Conservation (phyloP, 2,888 invertebrate genomes). For the Xylota segnis region DNA sequence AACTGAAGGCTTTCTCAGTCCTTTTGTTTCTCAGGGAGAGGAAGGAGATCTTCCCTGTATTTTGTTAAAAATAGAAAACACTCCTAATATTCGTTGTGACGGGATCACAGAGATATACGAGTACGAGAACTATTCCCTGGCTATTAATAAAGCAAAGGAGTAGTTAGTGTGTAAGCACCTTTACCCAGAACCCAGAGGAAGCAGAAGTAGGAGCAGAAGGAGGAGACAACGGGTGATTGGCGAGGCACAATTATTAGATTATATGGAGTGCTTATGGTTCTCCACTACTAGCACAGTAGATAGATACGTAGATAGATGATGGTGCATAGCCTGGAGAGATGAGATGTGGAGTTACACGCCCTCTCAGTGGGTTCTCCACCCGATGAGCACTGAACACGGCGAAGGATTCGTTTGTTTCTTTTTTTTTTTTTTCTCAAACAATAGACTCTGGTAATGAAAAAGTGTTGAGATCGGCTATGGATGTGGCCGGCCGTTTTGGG, state of each 20-base stretch:
- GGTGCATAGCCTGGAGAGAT: conserved; percentile 54
- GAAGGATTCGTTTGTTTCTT: background rate
- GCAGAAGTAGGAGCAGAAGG: conserved; percentile 23
- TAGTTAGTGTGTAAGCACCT: conserved; percentile 67
- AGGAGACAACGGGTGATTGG: conserved; percentile 66
- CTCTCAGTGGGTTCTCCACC: conserved; percentile 30
- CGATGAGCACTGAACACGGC: background rate
- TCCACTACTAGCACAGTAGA: conserved; percentile 51
- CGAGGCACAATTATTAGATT: conserved; percentile 74
- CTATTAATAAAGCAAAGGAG: conserved; percentile 69
- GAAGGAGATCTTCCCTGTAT: conserved; percentile 24
- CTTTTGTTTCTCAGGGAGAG: conserved; percentile 37
- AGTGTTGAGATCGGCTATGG: conserved; percentile 57
- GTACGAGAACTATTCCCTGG: conserved; percentile 43
- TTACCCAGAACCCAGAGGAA: background rate
- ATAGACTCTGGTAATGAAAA: conserved; percentile 62
- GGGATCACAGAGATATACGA: conserved; percentile 67
- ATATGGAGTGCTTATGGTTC: conserved; percentile 73
- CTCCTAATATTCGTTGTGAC: conserved; percentile 59
- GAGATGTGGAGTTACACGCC: conserved; percentile 65
- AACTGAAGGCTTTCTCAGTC: conserved; percentile 45
- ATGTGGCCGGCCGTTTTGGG: conserved; percentile 36
- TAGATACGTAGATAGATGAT: conserved; percentile 59
- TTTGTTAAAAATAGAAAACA: conserved; percentile 46
- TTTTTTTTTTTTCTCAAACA: conserved; percentile 46